Evolutionary conservation across 2,113 vertebrate species (phyloP).

Genomic region (Xyrauchen texanus): DNA sequence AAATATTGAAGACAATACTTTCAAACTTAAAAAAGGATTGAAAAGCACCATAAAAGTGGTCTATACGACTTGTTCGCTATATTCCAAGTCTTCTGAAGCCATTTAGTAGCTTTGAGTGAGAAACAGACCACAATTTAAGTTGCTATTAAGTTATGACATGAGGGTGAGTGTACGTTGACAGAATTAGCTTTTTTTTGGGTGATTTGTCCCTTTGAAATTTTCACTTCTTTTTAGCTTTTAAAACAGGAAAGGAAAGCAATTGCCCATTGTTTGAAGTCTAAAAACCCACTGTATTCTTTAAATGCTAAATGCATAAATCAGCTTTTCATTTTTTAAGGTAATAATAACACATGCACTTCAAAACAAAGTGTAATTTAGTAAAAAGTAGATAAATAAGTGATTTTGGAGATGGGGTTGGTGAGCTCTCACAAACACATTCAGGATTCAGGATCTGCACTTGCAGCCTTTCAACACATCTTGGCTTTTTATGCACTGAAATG

Average conservation of each 20-base stretch:
- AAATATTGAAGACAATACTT: too few species aligned
- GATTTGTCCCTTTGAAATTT: too few species aligned
- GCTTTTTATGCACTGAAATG: not conserved
- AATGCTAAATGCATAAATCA: not conserved
- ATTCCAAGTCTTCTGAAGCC: too few species aligned
- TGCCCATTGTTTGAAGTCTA: not conserved
- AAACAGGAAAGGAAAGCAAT: not conserved
- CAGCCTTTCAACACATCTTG: conserved; percentile 23
- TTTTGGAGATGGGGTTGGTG: not conserved
- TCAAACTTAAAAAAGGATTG: too few species aligned
- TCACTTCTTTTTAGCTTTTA: too few species aligned
- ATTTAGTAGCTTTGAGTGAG: too few species aligned
- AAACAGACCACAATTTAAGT: too few species aligned
- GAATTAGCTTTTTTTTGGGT: too few species aligned
- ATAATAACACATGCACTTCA: conserved; percentile 44
- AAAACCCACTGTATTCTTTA: not conserved
- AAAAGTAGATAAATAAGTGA: conserved; percentile 10
- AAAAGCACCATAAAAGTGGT: too few species aligned
- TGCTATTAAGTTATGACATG: too few species aligned
- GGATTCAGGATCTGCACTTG: conserved; percentile 26
- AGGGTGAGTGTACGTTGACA: too few species aligned
- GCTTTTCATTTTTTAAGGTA: not conserved
- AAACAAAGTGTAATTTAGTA: conserved; percentile 44
- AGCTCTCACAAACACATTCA: conserved; percentile 1
- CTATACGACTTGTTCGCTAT: too few species aligned